These are phyloP conservation scores for Micrasema longulum DNA, from an alignment of 1,140 invertebrate genomes.

Conservation along the genomic window DNA sequence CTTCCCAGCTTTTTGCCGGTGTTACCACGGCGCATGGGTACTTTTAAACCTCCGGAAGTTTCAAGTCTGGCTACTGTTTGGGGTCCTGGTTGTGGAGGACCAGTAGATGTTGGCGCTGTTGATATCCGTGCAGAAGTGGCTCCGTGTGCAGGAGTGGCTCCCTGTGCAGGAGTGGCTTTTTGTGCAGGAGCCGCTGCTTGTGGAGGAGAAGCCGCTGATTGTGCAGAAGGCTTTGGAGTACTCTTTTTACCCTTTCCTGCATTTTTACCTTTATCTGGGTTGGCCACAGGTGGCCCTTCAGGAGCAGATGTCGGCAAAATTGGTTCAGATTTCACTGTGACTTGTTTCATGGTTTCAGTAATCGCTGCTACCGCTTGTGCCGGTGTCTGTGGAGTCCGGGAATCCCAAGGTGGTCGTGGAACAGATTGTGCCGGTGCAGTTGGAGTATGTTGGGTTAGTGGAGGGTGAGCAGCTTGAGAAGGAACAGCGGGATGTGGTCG, in stretches of 20 bases:
- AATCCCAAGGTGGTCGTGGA: neutral
- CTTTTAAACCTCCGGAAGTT: neutral
- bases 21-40: constrained; percentile 10
- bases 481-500: neutral
- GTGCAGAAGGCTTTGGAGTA: neutral
- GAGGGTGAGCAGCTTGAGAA: neutral
- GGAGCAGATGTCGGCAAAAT: too few relatives aligned
- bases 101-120: neutral
- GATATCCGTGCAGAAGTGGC: neutral
- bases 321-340: too few relatives aligned
- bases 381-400: neutral
- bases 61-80: neutral
- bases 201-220: neutral
- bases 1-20: neutral
- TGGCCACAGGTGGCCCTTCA: too few relatives aligned
- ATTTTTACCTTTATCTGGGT: too few relatives aligned
- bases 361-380: neutral
- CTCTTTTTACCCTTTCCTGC: too few relatives aligned
- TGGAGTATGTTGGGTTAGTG: neutral
- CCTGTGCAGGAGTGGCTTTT: neutral
- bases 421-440: neutral
- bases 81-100: neutral
- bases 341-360: neutral
- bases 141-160: neutral
- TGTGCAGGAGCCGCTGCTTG: neutral